Evolutionary conservation across 2,888 invertebrate genomes (phyloP), one percentile per base, ranked within the genome.

Genomic region (Muscina levida): DNA sequence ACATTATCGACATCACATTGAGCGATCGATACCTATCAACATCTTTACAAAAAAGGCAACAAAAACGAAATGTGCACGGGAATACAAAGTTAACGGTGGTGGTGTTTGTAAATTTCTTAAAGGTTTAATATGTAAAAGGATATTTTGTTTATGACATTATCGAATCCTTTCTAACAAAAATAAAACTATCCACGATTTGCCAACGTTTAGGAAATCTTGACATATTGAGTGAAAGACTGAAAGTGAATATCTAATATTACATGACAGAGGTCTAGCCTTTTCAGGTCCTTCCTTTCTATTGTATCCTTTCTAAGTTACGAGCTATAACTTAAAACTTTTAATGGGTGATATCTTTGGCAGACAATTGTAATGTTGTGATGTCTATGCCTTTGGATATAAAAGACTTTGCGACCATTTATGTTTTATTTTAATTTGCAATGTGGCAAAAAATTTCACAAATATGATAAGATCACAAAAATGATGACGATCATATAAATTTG

Each of bases 21-120:
- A 71, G 62, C 67, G 70, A 75, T 75, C 71, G 77, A 67, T 81
- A 65, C 62, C 81, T 71, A 77, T 74, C 81, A 77, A 24, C 70
- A 51, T 65, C n/a, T 75, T 72, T 68, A 44, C 46, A 15, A 53
- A 22, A 8, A 31, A 31, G 8, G 8, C 31, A 31, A 31, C 31
- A 31, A 31, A 31, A 5, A 31, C 8, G 3, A 31, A 5, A 5
- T 3, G 3, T 31, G 31, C 8, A 31, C 8, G 31, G 31, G 48
- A 17, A n/a, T n/a, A n/a, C n/a, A n/a, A n/a, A n/a, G n/a, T n/a
- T n/a, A n/a, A 13, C 37, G 56, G n/a, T 65, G 56, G 62, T 71
- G 77, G 72, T 72, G 72, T 15, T 71, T 42, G 22, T 39, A 15
- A 13, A 22, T 13, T 65, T 53, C 37, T 15, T 48, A 15, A 15